phyloP scores from a whole-genome alignment of 2,888 invertebrate species.

The Ormyrus pomaceus region DNA sequence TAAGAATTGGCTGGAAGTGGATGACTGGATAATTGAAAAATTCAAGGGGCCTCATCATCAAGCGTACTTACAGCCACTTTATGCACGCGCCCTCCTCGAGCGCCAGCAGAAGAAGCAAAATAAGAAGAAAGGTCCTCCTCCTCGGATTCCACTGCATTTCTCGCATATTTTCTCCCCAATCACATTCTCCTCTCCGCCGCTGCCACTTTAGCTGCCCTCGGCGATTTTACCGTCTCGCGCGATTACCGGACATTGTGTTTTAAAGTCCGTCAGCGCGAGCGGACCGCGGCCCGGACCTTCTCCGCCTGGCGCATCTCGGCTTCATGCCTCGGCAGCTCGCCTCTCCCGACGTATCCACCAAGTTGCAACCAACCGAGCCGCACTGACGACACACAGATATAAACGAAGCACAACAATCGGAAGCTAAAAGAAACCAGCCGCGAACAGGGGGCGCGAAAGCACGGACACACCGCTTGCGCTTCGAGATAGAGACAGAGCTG shows the following conservation, averaged over 20 bases:
- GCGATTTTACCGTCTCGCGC: too few relatives aligned
- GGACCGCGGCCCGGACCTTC: not conserved
- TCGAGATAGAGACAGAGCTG: too few relatives aligned
- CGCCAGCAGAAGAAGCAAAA: conserved; percentile 64
- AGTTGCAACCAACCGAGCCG: too few relatives aligned
- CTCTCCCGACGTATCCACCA: not conserved
- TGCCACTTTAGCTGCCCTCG: not conserved
- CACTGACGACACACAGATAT: too few relatives aligned
- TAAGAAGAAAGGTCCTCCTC: conserved; percentile 46
- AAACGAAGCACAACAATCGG: too few relatives aligned
- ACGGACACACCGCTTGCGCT: too few relatives aligned
- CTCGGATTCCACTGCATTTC: conserved; percentile 63
- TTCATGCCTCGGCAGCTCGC: not conserved
- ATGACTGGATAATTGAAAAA: conserved; percentile 27
- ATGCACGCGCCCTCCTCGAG: conserved; percentile 70
- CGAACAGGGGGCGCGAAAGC: too few relatives aligned
- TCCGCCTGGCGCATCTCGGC: conserved; percentile 8
- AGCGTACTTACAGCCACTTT: conserved; percentile 74
- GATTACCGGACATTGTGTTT: too few relatives aligned
- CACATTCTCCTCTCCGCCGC: conserved; percentile 58
- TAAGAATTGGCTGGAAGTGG: conserved; percentile 4
- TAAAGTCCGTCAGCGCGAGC: too few relatives aligned
- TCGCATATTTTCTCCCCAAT: conserved; percentile 65
- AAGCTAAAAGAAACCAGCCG: too few relatives aligned
- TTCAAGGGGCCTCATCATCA: conserved; percentile 26